These are phyloP conservation scores for Illadopsis cleaveri DNA, from an alignment of 2,113 vertebrate species.

Conservation along the genomic window DNA sequence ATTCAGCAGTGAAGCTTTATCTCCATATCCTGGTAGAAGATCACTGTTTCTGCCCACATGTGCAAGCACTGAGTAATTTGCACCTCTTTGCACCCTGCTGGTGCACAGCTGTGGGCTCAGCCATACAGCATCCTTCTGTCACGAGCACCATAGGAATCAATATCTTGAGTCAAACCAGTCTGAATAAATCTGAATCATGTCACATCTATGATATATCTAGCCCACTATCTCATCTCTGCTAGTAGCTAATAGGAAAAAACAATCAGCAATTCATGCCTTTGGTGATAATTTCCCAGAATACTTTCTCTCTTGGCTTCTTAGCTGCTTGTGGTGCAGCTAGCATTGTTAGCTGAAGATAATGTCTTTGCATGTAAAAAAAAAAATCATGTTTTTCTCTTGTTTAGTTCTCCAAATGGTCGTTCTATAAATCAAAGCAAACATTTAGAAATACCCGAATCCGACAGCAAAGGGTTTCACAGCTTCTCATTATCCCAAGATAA, in stretches of 20 bases:
- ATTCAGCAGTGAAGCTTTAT: not conserved
- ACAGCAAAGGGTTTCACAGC: not conserved
- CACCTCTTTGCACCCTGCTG: not conserved
- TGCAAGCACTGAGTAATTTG: not conserved
- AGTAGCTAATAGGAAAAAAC: not conserved
- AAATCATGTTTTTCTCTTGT: rapidly evolving
- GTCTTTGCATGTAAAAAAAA: not conserved
- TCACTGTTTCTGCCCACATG: not conserved
- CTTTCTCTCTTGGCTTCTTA: not conserved
- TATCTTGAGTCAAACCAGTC: not conserved
- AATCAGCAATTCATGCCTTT: not conserved
- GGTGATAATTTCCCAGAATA: not conserved
- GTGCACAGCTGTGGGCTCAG: not conserved
- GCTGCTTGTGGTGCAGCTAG: not conserved
- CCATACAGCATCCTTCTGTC: not conserved
- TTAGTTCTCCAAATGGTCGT: not conserved
- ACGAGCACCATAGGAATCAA: not conserved
- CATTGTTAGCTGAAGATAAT: not conserved
- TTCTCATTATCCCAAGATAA: not conserved
- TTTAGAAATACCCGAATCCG: not conserved
- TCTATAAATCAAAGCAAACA: not conserved
- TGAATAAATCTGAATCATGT: not conserved
- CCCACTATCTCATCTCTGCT: not conserved
- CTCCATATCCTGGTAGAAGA: not conserved
- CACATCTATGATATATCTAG: not conserved